Base-by-base conservation (phyloP, 2,888 invertebrate species). In the Brachyptera putata region DNA sequence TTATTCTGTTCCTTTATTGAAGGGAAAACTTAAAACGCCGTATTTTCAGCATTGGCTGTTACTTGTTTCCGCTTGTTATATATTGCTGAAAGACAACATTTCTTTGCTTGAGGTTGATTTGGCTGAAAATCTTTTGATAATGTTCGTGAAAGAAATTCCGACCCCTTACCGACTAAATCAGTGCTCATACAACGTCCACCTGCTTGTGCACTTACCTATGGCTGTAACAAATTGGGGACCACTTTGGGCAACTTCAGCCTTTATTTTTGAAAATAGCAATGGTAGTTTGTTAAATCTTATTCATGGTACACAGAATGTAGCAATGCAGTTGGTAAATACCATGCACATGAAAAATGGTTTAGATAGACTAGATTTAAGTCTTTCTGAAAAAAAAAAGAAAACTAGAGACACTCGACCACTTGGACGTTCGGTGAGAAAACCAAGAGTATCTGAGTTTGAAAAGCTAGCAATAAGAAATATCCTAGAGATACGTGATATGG, bases 211-310 rank as follows among this genome's bases (percentile, higher is more conserved):
- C 63, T 60, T 67, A 11, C 50, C 49, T 1, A 46, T 65, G 14
- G 43, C 50, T 58, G 67, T 67, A 21, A 61, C 60, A 58, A 57
- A 66, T n/a, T 68, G 68, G 67, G 67, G 68, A 34, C 67, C 67
- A 50, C 62, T 68, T 21, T 66, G 64, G 63, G 62, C 64, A 5
- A 64, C 63, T 9, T 65, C 67, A 9, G 63, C 66, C 18, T 68
- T 67, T 43, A 59, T 63, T 21, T 68, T 65, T 57, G 67, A 68
- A 63, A 64, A 63, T 58, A 61, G 53, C 36, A 67, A 67, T 58
- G 67, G 67, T 22, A 64, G 63, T 57, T 56, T 67, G 25, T 61
- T 60, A 1, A 61, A 66, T n/a, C 4, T 39, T 9, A 39, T 39
- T n/a, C n/a, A n/a, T n/a, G n/a, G n/a, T n/a, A n/a, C n/a, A n/a